phyloP scores from a whole-genome alignment of 2,888 invertebrate genomes.

The Perizoma affinitatum region DNA sequence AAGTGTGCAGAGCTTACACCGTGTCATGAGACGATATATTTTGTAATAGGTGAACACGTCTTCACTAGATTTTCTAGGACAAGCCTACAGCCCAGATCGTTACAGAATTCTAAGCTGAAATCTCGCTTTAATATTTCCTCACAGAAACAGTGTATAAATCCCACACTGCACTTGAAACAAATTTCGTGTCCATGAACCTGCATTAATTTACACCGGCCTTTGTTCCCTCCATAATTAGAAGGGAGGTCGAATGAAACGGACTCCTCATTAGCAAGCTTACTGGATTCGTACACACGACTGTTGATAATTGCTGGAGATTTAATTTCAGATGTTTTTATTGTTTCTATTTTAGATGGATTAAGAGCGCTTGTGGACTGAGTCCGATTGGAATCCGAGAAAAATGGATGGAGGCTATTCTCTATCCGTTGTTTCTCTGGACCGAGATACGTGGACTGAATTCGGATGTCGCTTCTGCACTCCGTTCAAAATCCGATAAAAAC shows the following conservation, averaged over 20 bases:
- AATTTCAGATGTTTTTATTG: slow-evolving; percentile 24
- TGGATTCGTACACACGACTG: slow-evolving; percentile 31
- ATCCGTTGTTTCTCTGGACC: no score
- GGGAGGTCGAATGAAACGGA: slow-evolving; percentile 41
- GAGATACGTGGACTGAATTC: no score
- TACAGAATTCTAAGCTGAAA: neutral
- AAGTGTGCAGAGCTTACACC: no score
- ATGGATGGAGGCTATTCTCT: neutral
- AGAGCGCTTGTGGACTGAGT: neutral
- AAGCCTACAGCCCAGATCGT: no score
- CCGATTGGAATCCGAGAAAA: slow-evolving; percentile 6
- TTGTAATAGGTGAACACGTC: no score
- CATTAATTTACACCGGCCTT: slow-evolving; percentile 41
- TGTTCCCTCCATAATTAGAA: slow-evolving; percentile 51
- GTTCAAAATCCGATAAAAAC: no score
- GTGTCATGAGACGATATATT: no score
- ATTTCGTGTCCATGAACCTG: slow-evolving; percentile 20
- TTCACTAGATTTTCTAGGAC: no score
- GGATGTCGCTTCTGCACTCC: no score
- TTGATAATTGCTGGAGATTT: slow-evolving; percentile 27
- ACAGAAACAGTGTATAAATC: slow-evolving; percentile 21
- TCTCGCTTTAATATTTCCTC: slow-evolving; percentile 5
- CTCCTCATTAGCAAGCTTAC: slow-evolving; percentile 49
- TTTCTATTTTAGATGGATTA: slow-evolving; percentile 13
- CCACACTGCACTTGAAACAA: slow-evolving; percentile 26